Base-by-base conservation (phyloP, 2,797 vertebrate species). In the Xenopus petersii region DNA sequence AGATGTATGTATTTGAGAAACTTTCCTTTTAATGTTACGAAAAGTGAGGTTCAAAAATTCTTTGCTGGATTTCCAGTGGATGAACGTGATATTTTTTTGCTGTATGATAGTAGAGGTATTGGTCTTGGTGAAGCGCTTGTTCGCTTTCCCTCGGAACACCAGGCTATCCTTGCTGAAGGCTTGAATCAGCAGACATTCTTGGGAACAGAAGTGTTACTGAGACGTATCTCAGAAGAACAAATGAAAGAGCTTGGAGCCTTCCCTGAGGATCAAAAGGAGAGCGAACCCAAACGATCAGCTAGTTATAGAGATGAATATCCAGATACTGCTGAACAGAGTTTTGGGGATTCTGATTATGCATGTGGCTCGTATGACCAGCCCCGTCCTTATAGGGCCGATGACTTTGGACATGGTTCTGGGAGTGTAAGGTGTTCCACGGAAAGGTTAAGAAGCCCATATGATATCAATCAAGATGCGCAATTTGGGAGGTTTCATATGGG, bases 21-120 rank as follows among this genome's bases (percentile, higher is more conserved):
- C 84, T 91, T 98, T 79, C 96, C 97, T 26, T 95, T 94, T 81
- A 96, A 99, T 87, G 95, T 98, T 36, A 93, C 93, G 65, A 98
- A 98, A 87, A 89, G 92, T 55, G 97, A 98, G 90, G 93, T 99
- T 55, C 92, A 91, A 8, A 94, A 95, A 83, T 97, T 99, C 83
- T 97, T 99, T 82, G 83, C 83, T 2, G 94, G 92, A 78, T 97
- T 94, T 81, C 82, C 88, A 82, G 82, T 98, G 79, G 86, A 90
- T 0, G 93, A 98, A 76, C 91, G 95, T 82, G 91, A 89, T 71
- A 92, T 98, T 83, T 85, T 89, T 75, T 87, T 99, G 85, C 90
- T 99, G 54, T 91, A 82, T 84, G 95, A 97, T 81, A 89, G 91
- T 61, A 89, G 90, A 84, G 97, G 96, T 79, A 81, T 91, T 86